Percentiles rank a stretch among this genome's conserved stretches.
Evolutionary conservation across 2,797 vertebrate genomes (phyloP).

Genomic region (Hyperoplus immaculatus): DNA sequence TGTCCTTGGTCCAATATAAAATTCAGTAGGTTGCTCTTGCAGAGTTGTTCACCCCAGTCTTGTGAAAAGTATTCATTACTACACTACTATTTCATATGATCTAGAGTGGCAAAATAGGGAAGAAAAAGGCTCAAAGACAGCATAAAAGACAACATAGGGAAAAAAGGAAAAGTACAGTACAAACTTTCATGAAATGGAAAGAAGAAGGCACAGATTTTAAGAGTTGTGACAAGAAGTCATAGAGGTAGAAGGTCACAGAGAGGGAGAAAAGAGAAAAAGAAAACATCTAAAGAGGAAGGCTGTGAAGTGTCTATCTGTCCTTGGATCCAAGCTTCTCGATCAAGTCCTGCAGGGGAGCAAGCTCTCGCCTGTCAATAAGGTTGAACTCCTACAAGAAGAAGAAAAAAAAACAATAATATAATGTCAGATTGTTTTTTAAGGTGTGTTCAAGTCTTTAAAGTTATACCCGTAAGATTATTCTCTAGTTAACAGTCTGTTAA

Average conservation of each 20-base stretch:
- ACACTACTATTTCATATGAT: slow-evolving; percentile 54
- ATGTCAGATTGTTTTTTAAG: background rate
- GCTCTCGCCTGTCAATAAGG: slow-evolving; percentile 94
- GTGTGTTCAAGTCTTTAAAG: background rate
- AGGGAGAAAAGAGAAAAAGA: slow-evolving; percentile 36
- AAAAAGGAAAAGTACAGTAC: slow-evolving; percentile 56
- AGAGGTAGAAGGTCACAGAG: slow-evolving; percentile 78
- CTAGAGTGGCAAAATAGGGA: slow-evolving; percentile 46
- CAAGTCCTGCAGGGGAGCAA: slow-evolving; percentile 96
- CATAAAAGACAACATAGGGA: slow-evolving; percentile 36
- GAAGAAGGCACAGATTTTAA: slow-evolving; percentile 77
- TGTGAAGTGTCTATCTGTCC: slow-evolving; percentile 90
- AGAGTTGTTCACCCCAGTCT: slow-evolving; percentile 53
- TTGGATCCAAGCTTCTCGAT: slow-evolving; percentile 98
- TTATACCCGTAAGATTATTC: too few species aligned
- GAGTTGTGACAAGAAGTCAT: slow-evolving; percentile 62
- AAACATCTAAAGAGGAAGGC: slow-evolving; percentile 12
- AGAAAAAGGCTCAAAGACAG: slow-evolving; percentile 64
- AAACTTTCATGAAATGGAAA: slow-evolving; percentile 50
- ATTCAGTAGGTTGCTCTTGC: slow-evolving; percentile 55
- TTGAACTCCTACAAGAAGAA: slow-evolving; percentile 91
- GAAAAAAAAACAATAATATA: background rate
- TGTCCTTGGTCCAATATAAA: slow-evolving; percentile 74
- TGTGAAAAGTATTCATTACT: slow-evolving; percentile 64
- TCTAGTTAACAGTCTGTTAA: too few species aligned